phyloP scores from a whole-genome alignment of 2,888 invertebrate genomes.

The Drosophila ezoana region DNA sequence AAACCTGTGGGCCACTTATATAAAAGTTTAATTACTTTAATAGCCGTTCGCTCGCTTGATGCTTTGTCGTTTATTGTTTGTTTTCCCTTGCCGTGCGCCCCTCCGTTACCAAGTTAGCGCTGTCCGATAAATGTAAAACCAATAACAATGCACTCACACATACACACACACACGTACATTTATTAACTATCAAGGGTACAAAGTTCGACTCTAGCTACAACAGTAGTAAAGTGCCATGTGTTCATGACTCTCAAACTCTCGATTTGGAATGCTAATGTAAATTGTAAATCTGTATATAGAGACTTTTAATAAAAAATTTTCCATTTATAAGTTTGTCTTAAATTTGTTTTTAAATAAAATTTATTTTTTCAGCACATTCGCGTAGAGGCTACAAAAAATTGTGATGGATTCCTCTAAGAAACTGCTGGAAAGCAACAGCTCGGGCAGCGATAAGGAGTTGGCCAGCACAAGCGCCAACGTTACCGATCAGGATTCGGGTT shows the following conservation, averaged over 20 bases:
- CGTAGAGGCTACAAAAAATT: constrained; percentile 18
- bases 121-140: constrained; percentile 5
- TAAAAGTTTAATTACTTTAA: constrained; percentile 48
- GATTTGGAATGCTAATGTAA: constrained; percentile 12
- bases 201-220: constrained; percentile 22
- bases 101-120: neutral
- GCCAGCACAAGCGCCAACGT: constrained; percentile 1
- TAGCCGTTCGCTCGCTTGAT: constrained; percentile 22
- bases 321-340: constrained; percentile 12
- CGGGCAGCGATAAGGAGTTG: constrained; percentile 29
- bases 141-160: constrained; percentile 1
- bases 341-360: neutral
- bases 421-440: constrained; percentile 31
- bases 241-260: constrained; percentile 21
- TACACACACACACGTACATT: neutral
- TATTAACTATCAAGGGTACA: constrained; percentile 24
- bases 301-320: constrained; percentile 3
- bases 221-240: constrained; percentile 15
- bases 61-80: constrained; percentile 16
- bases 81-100: constrained; percentile 6
- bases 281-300: neutral
- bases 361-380: constrained; percentile 24
- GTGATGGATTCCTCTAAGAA: constrained; percentile 35
- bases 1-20: constrained; percentile 41
- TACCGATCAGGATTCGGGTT: constrained; percentile 40